Conservation (phyloP, 2,888 invertebrate species). For the Thymelicus sylvestris region DNA sequence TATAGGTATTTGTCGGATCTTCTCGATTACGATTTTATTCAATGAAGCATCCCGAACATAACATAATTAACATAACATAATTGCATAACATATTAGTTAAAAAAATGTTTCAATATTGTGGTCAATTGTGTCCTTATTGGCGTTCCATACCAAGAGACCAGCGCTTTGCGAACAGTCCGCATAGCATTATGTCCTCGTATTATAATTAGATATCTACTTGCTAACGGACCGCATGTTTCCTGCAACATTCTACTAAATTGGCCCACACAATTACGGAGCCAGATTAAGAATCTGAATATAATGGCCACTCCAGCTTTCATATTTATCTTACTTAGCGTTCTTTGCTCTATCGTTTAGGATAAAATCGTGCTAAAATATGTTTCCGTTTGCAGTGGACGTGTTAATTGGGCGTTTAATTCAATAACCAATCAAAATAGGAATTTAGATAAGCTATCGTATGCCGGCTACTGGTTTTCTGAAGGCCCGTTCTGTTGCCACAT, state of each 20-base stretch:
- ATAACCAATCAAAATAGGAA: slow-evolving; percentile 45
- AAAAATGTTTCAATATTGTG: too few species aligned
- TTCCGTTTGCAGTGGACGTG: slow-evolving; percentile 46
- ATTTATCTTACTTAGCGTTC: slow-evolving; percentile 35
- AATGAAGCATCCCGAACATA: too few species aligned
- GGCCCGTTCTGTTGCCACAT: slow-evolving; percentile 15
- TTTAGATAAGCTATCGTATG: slow-evolving; percentile 39
- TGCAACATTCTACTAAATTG: slow-evolving; percentile 24
- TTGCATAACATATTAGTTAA: too few species aligned
- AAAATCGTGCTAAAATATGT: slow-evolving; percentile 45
- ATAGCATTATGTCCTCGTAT: slow-evolving; percentile 4
- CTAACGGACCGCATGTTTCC: slow-evolving; percentile 14
- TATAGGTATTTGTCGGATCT: too few species aligned
- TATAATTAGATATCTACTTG: slow-evolving; percentile 27
- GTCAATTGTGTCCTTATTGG: too few species aligned
- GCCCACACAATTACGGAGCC: slow-evolving; percentile 32
- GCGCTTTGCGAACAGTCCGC: not conserved
- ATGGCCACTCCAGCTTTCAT: slow-evolving; percentile 32
- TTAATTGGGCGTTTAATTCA: slow-evolving; percentile 47
- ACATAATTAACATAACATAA: too few species aligned
- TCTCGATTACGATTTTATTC: too few species aligned
- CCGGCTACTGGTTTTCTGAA: slow-evolving; percentile 26
- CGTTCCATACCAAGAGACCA: too few species aligned
- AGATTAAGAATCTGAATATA: slow-evolving; percentile 36
- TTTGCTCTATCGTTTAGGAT: slow-evolving; percentile 39